phyloP scores from a whole-genome alignment of 2,888 invertebrate genomes.

The Cantharis lateralis region DNA sequence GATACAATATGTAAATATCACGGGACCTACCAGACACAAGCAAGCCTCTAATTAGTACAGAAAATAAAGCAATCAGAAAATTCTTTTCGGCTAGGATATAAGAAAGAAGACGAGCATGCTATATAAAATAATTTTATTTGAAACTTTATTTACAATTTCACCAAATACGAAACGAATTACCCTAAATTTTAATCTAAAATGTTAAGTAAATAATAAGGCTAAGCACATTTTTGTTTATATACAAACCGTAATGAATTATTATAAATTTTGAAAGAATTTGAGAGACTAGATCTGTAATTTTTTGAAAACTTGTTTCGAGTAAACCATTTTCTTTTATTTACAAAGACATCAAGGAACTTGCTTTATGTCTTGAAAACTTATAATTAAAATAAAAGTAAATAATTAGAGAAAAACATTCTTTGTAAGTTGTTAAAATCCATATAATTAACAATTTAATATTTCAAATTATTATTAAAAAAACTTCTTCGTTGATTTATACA shows the following conservation, averaged over 20 bases:
- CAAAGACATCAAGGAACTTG: neutral
- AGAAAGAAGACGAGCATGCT: neutral
- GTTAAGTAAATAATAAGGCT: neutral
- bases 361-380: neutral
- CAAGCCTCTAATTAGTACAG: neutral
- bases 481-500: neutral
- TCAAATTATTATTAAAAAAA: neutral
- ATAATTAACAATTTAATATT: neutral
- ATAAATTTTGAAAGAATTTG: neutral
- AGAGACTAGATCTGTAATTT: neutral
- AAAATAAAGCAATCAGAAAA: neutral
- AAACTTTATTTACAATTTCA: neutral
- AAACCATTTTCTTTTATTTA: neutral
- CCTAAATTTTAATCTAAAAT: neutral
- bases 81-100: neutral
- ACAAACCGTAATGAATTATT: neutral
- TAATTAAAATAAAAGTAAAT: neutral
- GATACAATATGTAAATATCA: neutral
- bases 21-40: neutral
- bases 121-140: neutral
- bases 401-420: neutral
- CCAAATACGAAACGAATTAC: neutral
- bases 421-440: neutral
- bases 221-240: neutral
- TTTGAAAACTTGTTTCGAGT: neutral